phyloP scores from a whole-genome alignment of 2,797 vertebrate genomes.

The Kryptolebias ocellatus region DNA sequence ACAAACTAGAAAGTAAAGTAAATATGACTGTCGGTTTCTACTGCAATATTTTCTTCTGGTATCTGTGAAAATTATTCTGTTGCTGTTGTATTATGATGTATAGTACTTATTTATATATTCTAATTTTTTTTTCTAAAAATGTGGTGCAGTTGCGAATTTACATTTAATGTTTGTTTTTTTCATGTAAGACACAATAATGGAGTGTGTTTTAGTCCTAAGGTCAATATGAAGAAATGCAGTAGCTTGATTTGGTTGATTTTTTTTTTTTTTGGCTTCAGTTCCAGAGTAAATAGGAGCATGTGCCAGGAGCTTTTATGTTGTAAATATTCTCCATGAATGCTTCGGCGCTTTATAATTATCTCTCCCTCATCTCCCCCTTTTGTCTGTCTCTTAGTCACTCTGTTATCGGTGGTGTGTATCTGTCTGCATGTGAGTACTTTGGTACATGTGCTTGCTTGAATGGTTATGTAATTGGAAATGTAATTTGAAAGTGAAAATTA shows the following conservation, averaged over 20 bases:
- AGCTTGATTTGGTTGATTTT: conserved; percentile 35
- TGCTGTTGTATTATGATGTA: no score
- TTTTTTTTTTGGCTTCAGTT: conserved; percentile 24
- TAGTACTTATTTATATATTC: no score
- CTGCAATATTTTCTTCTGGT: not conserved
- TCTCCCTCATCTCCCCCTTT: conserved; percentile 38
- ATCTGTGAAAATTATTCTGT: conserved; percentile 10
- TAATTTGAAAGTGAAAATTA: conserved; percentile 19
- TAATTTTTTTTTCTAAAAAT: conserved; percentile 7
- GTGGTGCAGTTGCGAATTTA: not conserved
- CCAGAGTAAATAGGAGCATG: conserved; percentile 39
- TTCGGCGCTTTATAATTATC: conserved; percentile 64
- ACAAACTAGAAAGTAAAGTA: no score
- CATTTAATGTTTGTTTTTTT: conserved; percentile 3
- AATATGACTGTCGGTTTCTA: not conserved
- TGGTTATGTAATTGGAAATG: conserved; percentile 36
- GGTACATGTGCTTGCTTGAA: conserved; percentile 9
- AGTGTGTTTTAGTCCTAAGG: conserved; percentile 7
- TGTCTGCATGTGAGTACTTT: conserved; percentile 2
- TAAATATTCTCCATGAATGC: conserved; percentile 63
- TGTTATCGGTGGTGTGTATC: conserved; percentile 24
- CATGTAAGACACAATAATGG: conserved; percentile 1
- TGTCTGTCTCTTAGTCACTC: conserved; percentile 22
- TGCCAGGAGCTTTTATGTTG: conserved; percentile 65
- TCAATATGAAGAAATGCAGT: conserved; percentile 24